phyloP scores from a whole-genome alignment of 2,113 vertebrate genomes.

The Rhinolophus ferrumequinum region DNA sequence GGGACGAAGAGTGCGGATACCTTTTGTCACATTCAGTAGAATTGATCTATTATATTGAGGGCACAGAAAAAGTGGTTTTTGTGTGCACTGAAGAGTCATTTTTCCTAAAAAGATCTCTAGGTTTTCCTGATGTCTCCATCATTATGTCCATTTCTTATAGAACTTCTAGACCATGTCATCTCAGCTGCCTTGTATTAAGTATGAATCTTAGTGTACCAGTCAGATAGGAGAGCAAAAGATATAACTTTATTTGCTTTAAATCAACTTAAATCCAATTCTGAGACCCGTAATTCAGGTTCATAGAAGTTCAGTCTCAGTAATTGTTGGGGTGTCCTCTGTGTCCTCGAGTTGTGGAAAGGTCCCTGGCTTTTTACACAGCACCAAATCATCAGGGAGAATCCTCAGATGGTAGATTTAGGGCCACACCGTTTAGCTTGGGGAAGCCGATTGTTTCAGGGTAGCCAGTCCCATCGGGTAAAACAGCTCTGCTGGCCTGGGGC shows the following conservation, averaged over 20 bases:
- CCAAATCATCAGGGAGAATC: background rate
- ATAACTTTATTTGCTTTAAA: conserved; percentile 6
- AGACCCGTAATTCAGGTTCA: background rate
- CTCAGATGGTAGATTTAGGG: background rate
- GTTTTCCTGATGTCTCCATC: background rate
- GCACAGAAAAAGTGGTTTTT: background rate
- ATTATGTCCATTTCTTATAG: background rate
- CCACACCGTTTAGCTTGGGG: background rate
- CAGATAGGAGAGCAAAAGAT: background rate
- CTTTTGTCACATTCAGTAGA: background rate
- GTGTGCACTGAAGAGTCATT: background rate
- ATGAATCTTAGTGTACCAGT: background rate
- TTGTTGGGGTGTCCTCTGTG: background rate
- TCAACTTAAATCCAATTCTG: background rate
- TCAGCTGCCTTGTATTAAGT: background rate
- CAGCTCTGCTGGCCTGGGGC: background rate
- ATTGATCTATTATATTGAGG: background rate
- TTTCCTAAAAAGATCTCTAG: background rate
- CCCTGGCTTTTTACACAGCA: background rate
- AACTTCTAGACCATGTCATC: background rate
- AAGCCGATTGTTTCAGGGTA: background rate
- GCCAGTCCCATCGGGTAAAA: background rate
- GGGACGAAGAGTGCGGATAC: background rate
- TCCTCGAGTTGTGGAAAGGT: background rate
- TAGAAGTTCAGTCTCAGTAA: background rate